Percentiles rank a stretch among this genome's conserved stretches.
phyloP scores from a whole-genome alignment of 2,888 invertebrate species.

The Neria commutata region DNA sequence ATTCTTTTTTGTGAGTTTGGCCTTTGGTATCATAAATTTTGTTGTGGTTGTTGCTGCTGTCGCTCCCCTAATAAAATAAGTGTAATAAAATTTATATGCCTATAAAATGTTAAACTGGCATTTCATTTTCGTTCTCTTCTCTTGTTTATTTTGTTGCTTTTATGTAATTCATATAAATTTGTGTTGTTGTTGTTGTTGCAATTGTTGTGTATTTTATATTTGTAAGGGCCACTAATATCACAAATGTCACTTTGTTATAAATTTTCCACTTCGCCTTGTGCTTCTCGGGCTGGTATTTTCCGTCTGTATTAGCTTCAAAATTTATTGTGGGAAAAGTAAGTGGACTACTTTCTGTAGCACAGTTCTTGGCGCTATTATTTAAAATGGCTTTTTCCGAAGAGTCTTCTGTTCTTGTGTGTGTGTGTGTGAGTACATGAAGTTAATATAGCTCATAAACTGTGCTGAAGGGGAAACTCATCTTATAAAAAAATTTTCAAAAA shows the following conservation, averaged over 20 bases:
- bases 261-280: conserved; percentile 9
- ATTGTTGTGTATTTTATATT: not conserved
- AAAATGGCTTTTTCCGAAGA: no score
- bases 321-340: conserved; percentile 12
- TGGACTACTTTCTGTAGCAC: no score
- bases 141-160: conserved; percentile 1
- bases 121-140: conserved; percentile 20
- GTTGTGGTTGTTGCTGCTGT: no score
- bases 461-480: no score
- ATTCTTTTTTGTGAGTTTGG: no score
- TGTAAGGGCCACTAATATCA: conserved; percentile 7
- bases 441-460: no score
- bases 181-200: conserved; percentile 5
- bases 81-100: conserved; percentile 25
- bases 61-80: conserved; percentile 8
- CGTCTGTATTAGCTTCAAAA: conserved; percentile 14
- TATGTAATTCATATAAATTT: not conserved
- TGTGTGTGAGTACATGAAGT: no score
- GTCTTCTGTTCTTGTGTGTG: no score
- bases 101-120: conserved; percentile 28
- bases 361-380: no score
- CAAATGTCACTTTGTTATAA: conserved; percentile 17
- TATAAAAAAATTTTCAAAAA: no score
- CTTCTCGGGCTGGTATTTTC: not conserved
- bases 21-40: not conserved